A percentile compares a stretch with the other conserved stretches of the same genome.
Evolutionary conservation across 2,797 vertebrate genomes (phyloP).

Genomic region (Catharus ustulatus): DNA sequence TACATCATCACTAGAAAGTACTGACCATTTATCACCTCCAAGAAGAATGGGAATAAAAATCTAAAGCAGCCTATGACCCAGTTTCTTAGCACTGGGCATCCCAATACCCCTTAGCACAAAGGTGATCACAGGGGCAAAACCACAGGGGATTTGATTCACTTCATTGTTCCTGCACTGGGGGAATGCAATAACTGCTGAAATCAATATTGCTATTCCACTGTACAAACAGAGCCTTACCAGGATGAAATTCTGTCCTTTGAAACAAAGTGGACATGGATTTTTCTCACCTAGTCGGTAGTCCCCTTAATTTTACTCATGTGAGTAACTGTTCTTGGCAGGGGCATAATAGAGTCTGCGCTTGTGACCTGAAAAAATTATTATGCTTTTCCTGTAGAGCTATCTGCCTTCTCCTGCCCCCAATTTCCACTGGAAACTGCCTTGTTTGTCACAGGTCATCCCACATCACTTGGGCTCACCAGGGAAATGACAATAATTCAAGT

Average conservation of each 20-base stretch:
- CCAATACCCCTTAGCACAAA: background rate
- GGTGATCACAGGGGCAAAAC: background rate
- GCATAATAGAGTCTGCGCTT: accelerated
- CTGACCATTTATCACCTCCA: background rate
- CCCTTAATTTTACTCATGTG: background rate
- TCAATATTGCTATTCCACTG: background rate
- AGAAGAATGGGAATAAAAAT: background rate
- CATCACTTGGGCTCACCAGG: background rate
- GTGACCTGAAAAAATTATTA: background rate
- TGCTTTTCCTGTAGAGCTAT: background rate
- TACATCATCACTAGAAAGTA: background rate
- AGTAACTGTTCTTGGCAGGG: background rate
- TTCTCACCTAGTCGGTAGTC: background rate
- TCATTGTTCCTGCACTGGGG: background rate
- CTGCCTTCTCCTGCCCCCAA: background rate
- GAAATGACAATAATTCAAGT: background rate
- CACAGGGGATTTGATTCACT: background rate
- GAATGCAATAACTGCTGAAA: background rate
- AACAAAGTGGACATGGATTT: slow-evolving; percentile 1
- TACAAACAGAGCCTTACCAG: background rate
- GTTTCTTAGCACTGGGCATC: background rate
- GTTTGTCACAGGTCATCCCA: background rate
- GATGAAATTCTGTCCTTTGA: background rate
- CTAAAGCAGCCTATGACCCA: background rate
- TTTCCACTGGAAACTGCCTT: background rate